Evolutionary conservation across 1,140 invertebrate species (phyloP).

Genomic region (Platorchestia sp.): DNA sequence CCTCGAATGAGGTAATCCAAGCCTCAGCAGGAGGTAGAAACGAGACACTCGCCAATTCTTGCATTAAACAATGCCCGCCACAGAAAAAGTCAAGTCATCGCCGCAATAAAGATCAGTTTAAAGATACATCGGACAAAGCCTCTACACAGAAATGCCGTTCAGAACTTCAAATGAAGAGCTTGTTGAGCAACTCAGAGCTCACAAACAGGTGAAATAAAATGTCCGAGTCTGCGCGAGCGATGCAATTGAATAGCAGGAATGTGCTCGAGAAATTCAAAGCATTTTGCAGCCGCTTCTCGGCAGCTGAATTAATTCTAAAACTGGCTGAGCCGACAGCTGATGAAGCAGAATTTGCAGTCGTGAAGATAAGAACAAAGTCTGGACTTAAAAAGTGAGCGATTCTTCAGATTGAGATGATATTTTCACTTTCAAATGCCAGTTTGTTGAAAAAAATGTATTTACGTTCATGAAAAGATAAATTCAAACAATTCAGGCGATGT

Average conservation of each 20-base stretch:
- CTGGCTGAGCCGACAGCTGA: not conserved
- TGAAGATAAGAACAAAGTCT: not conserved
- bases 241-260: not conserved
- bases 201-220: not conserved
- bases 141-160: not conserved
- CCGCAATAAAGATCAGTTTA: not conserved
- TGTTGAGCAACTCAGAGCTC: not conserved
- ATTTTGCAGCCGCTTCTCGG: not conserved
- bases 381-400: not conserved
- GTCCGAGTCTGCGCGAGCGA: not conserved
- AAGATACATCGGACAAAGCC: not conserved
- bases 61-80: not conserved
- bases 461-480: not conserved
- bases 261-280: not conserved
- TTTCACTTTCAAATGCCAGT: not conserved
- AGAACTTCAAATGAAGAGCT: not conserved
- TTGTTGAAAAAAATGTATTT: not conserved
- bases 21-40: not conserved
- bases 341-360: not conserved
- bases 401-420: not conserved
- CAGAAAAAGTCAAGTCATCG: slow-evolving; percentile 11
- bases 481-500: not conserved
- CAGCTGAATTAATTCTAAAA: not conserved
- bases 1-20: not conserved
- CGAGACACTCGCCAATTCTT: not conserved